Base-by-base conservation (phyloP, 92 coral and sea anemone species). In the Parazoanthus swiftii region DNA sequence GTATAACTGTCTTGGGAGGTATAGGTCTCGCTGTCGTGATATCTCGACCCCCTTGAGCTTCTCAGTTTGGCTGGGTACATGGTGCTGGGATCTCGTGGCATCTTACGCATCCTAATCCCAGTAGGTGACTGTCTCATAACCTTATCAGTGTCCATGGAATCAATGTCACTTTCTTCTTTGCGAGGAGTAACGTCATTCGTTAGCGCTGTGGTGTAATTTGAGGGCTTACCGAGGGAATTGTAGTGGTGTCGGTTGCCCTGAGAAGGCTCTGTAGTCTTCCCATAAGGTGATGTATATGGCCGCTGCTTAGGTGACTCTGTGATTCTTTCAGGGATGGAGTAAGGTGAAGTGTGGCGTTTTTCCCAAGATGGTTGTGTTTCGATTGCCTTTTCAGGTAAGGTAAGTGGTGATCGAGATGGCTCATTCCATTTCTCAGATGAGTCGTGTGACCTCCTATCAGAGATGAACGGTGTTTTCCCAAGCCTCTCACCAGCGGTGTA, bases 51-150 rank as follows among this genome's bases (percentile, higher is more conserved):
- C 68, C 66, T 26, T 14, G 87, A 74, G 26, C 87, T 75, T 16
- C 54, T 39, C 3, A 76, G 54, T 9, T 72, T 84, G 79, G 79
- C 39, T 25, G 98, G 98, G 66, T 95, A 91, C 96, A 95, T 95
- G 4, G 93, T 91, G 58, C 90, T 89, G n/a, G 95, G 96, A 48
- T 93, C 98, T 71, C 98, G 91, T 50, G 91, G 92, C 76, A 91
- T 91, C 76, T 94, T 97, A 66, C 89, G 94, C 98, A 97, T 97
- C 85, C 89, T 91, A 74, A 97, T 94, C 16, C 99, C 99, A 44
- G 99, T 97, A 3, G 99, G 99, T 39, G 98, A 95, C 88, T 93
- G 92, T 33, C 97, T 91, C 95, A 97, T 92, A 36, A 92, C 94
- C 82, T 93, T 92, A 81, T 95, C 99, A 21, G 99, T 97, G 84